These are phyloP conservation scores for Rhinopomastus cyanomelas DNA, from an alignment of 2,113 vertebrate genomes.

Conservation along the genomic window DNA sequence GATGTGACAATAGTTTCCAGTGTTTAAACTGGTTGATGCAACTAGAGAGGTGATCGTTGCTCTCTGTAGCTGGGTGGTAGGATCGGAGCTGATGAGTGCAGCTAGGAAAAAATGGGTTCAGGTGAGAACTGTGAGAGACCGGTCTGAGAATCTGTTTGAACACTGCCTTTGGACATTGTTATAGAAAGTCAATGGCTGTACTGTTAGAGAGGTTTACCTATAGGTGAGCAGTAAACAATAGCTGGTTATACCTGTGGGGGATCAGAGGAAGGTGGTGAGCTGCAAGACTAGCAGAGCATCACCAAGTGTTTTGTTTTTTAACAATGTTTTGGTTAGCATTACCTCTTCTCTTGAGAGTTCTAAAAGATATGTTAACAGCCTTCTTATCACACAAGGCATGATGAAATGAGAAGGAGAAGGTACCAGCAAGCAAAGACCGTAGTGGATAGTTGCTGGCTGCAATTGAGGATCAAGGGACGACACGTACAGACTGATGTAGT, in stretches of 20 bases:
- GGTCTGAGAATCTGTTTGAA: neutral
- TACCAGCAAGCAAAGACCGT: neutral
- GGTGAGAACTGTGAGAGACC: neutral
- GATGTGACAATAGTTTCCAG: neutral
- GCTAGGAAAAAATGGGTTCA: neutral
- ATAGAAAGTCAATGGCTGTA: neutral
- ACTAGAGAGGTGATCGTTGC: neutral
- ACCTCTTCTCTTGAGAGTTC: neutral
- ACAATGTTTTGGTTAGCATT: neutral
- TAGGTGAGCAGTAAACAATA: too few relatives aligned
- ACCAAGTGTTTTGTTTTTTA: rapidly evolving
- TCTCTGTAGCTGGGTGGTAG: neutral
- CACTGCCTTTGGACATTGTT: neutral
- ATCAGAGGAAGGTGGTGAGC: neutral
- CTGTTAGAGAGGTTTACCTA: neutral
- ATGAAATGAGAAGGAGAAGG: neutral
- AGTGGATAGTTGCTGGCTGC: too few relatives aligned
- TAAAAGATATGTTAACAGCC: neutral
- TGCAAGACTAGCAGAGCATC: neutral
- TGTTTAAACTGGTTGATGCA: neutral
- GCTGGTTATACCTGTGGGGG: neutral
- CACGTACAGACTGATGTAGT: too few relatives aligned
- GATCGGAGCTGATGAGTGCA: neutral
- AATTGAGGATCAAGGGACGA: too few relatives aligned
- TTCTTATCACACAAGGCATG: neutral